Conservation (phyloP, 2,888 invertebrate genomes). For the Aphidoletes aphidimyza region DNA sequence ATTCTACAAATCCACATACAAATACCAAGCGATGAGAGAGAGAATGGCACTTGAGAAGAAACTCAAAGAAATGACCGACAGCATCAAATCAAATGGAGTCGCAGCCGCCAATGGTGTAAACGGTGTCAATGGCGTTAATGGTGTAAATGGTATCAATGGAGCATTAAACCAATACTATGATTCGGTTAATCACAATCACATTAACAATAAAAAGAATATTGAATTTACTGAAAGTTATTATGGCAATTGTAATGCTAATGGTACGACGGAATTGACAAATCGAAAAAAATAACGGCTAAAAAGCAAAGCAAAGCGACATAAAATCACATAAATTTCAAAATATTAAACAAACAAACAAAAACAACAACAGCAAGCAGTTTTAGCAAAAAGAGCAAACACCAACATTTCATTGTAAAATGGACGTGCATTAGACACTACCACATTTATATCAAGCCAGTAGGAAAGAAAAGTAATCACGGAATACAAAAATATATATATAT, state of each 20-base stretch:
- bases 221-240: not conserved
- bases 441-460: conserved; percentile 40
- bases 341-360: not conserved
- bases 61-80: not conserved
- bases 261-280: conserved; percentile 31
- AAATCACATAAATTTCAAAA: not conserved
- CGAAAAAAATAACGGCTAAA: conserved; percentile 46
- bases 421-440: conserved; percentile 9
- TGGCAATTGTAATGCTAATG: not conserved
- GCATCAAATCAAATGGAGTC: too few species aligned
- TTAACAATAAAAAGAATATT: conserved; percentile 11
- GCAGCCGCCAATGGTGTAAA: not conserved
- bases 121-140: not conserved
- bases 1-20: conserved; percentile 89
- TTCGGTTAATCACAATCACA: conserved; percentile 46
- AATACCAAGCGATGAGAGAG: conserved; percentile 56
- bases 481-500: not conserved
- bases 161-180: conserved; percentile 29
- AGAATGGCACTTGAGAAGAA: too few species aligned
- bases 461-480: not conserved
- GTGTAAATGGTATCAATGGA: not conserved
- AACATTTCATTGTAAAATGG: conserved; percentile 22
- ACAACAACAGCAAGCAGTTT: not conserved
- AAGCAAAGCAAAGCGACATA: conserved; percentile 44
- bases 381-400: not conserved